Conservation (phyloP, 2,797 vertebrate species). For the Arvicola amphibius region DNA sequence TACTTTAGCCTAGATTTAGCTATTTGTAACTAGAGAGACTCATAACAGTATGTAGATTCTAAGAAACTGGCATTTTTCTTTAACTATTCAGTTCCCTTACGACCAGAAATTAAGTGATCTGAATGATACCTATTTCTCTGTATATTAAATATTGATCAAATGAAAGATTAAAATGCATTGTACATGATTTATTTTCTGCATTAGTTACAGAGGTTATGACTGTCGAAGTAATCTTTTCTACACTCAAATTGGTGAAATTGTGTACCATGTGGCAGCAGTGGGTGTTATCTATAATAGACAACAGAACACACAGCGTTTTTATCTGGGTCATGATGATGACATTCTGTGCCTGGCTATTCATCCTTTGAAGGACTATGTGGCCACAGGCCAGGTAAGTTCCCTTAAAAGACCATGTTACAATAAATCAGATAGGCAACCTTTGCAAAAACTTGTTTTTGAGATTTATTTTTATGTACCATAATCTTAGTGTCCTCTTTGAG, state of each 20-base stretch:
- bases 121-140: background rate
- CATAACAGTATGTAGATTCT: constrained; percentile 22
- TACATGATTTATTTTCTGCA: constrained; percentile 56
- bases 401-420: constrained; percentile 94
- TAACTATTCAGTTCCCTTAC: constrained; percentile 39
- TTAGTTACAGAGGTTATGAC: constrained; percentile 93
- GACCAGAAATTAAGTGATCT: background rate
- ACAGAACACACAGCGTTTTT: constrained; percentile 98
- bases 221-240: constrained; percentile 96
- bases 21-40: constrained; percentile 43
- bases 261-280: constrained; percentile 98
- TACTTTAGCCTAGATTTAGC: constrained; percentile 37
- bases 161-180: constrained; percentile 52
- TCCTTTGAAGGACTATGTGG: constrained; percentile 97
- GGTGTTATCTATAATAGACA: constrained; percentile 98
- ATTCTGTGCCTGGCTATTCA: constrained; percentile 98
- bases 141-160: background rate
- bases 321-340: constrained; percentile 98
- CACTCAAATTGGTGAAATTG: constrained; percentile 98
- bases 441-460: background rate
- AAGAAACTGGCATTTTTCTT: constrained; percentile 33
- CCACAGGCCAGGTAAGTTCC: constrained; percentile 97
- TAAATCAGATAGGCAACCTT: constrained; percentile 89
- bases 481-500: background rate
- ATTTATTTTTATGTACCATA: background rate